Evolutionary conservation across 2,113 vertebrate species (phyloP), one percentile per base, ranked within the genome.

Genomic region (Gambusia affinis): DNA sequence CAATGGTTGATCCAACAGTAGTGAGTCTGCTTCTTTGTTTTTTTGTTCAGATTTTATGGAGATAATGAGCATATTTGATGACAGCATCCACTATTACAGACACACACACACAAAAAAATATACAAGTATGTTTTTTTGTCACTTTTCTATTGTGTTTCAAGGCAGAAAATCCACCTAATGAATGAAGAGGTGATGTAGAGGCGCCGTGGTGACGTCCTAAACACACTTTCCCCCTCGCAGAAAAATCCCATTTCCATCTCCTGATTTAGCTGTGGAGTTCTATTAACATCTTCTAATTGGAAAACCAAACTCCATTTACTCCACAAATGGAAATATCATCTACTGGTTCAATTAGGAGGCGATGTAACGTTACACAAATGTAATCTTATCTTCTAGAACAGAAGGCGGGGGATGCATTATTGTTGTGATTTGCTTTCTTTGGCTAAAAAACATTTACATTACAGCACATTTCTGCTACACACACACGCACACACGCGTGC

Each of bases 261-360:
- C 19, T 11, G 2, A 1, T 69, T 75, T 68, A 39, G 64, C 73
- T 54, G 28, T 39, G 30, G 30, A 75, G 70, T 69, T 84, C 76
- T 47, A 80, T 84, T 75, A 86, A 79, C 66, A 54, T 60, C 2
- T 51, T 74, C 30, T 86, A 82, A 85, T 82, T 77, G 61, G 70
- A 86, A 86, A 83, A 76, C 30, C 67, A 70, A 72, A 88, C 72
- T 28, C 71, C 67, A 86, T 82, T 86, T 75, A 80, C 67, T 72
- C 64, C 71, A 64, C 81, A 60, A 54, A 85, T 71, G 78, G 61
- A 82, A 78, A 84, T 51, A 77, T 73, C 70, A 66, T 71, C 78
- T 35, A 68, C 17, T 71, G 61, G 75, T 62, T 61, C 73, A 76
- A 80, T 86, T 78, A 86, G 68, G 47, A 86, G 54, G 68, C 8